These are phyloP conservation scores for Glomeris marginata DNA, from an alignment of 2,888 invertebrate species.

Conservation along the genomic window DNA sequence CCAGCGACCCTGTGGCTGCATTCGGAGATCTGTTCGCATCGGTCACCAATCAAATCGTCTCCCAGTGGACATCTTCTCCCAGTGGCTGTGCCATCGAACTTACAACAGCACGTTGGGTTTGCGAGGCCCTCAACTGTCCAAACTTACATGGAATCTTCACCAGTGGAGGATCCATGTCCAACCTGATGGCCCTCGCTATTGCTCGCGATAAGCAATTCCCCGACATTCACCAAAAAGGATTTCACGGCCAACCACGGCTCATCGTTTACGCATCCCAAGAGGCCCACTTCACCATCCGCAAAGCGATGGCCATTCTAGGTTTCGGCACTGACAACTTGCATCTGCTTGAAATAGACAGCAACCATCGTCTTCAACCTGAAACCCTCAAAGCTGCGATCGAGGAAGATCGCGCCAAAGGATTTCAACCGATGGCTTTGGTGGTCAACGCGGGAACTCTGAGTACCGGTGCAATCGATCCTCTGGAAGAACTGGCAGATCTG, in stretches of 20 bases:
- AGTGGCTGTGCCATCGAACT: too few relatives aligned
- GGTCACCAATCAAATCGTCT: too few relatives aligned
- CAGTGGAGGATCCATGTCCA: conserved; percentile 2
- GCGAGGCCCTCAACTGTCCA: neutral
- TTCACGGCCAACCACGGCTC: neutral
- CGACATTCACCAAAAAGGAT: neutral
- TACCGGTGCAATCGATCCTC: neutral
- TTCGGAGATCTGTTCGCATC: too few relatives aligned
- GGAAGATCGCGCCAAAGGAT: neutral
- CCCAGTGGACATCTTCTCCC: too few relatives aligned
- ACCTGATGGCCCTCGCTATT: neutral
- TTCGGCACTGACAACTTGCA: neutral
- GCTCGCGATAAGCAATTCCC: neutral
- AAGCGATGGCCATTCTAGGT: neutral
- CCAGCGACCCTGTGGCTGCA: too few relatives aligned
- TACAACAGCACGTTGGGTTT: too few relatives aligned
- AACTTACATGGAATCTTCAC: neutral
- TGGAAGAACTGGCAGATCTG: conserved; percentile 1
- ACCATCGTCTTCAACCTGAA: neutral
- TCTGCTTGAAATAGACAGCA: neutral
- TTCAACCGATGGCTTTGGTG: neutral
- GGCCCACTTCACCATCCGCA: neutral
- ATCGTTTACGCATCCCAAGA: neutral
- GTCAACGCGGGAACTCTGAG: neutral
- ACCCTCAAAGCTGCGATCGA: neutral